Base-by-base conservation (phyloP, 1,140 invertebrate genomes). In the Psilanteris sp. region DNA sequence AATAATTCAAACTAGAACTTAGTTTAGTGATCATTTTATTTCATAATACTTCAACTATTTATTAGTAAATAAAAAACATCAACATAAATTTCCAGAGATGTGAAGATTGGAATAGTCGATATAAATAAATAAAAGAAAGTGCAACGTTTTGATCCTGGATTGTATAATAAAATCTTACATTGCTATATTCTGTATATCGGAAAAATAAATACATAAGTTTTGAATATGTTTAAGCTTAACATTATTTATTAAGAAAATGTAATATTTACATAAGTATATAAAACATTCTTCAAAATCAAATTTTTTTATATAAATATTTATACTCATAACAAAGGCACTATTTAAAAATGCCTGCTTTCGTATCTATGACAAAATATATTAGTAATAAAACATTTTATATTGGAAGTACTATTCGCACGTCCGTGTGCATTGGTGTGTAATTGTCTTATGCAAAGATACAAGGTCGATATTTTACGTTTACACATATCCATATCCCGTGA, bases 71-170 rank as follows among this genome's bases (percentile, higher is more conserved):
- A 15, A 59, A 64, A 29, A 11, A 6, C 3, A 11, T 0, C 18
- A 16, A 57, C 48, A 36, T 62, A n/a, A n/a, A 37, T 68, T 87
- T 87, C 27, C 72, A 89, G 87, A 82, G 73, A 70, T 89, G 87
- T 24, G 86, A 89, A 18, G 87, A 89, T 59, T 89, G 87, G 87
- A 64, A 84, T 36, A 78, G 36, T 62, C 66, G 55, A 39, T 54
- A 68, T 26, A 36, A 54, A 46, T 27, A 20, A n/a, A 5, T 20
- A 20, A 20, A 20, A 20, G 18, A 66, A 52, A 32, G 8, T n/a
- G n/a, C n/a, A n/a, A n/a, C n/a, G n/a, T n/a, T n/a, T n/a, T n/a
- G n/a, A n/a, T n/a, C n/a, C n/a, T n/a, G n/a, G n/a, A n/a, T n/a
- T n/a, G n/a, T n/a, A n/a, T n/a, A n/a, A n/a, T n/a, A n/a, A n/a